These are phyloP conservation scores for Bubo blakistoni DNA, from an alignment of 2,113 vertebrate species.

Conservation along the genomic window DNA sequence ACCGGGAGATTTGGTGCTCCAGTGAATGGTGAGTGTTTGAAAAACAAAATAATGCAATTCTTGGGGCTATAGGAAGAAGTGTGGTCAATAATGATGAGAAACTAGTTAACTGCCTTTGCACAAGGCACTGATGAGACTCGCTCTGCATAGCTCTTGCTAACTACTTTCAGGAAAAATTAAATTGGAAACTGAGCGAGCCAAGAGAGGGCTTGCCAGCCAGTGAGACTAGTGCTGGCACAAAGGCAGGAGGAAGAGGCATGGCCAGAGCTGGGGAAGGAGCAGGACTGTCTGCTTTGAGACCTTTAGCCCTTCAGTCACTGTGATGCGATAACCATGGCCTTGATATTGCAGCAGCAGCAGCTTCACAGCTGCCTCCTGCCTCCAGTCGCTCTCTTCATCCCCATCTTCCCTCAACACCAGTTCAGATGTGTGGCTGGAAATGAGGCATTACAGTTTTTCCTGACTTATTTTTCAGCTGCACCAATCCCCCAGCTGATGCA, in stretches of 20 bases:
- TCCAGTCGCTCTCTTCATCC: neutral
- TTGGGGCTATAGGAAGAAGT: neutral
- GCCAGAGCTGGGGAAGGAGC: neutral
- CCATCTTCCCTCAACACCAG: neutral
- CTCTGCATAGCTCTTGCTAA: neutral
- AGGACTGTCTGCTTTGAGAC: neutral
- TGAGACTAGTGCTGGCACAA: neutral
- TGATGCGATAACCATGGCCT: neutral
- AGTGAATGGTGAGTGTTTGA: conserved; percentile 73
- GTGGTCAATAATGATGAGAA: neutral
- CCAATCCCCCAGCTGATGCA: neutral
- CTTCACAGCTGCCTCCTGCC: neutral
- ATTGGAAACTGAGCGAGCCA: neutral
- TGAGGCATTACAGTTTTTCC: neutral
- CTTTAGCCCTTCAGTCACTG: neutral
- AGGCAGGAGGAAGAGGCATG: neutral
- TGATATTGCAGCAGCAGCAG: neutral
- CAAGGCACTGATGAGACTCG: neutral
- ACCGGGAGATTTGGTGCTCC: conserved; percentile 82
- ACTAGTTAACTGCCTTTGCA: neutral
- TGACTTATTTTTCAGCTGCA: neutral
- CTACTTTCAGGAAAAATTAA: neutral
- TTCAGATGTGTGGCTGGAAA: neutral
- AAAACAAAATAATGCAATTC: neutral
- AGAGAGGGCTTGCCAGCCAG: neutral